Evolutionary conservation across 2,888 invertebrate genomes (phyloP).

Genomic region (Callosobruchus maculatus): DNA sequence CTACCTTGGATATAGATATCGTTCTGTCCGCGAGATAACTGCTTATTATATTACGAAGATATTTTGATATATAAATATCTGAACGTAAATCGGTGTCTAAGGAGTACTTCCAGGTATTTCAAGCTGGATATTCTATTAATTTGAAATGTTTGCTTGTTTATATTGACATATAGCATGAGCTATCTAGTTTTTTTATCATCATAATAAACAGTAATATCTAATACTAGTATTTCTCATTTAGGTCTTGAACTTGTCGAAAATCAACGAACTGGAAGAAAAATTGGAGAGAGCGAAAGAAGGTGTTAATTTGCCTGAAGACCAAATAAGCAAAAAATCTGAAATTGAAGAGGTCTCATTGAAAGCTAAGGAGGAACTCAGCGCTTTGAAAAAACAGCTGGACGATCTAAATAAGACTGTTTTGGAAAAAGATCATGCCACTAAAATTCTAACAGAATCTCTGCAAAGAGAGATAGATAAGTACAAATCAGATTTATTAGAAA

Average conservation of each 20-base stretch:
- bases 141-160: no score
- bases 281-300: slow-evolving; percentile 49
- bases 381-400: slow-evolving; percentile 54
- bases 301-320: slow-evolving; percentile 51
- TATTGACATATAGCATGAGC: no score
- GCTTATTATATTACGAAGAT: no score
- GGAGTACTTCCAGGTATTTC: no score
- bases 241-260: slow-evolving; percentile 51
- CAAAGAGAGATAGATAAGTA: slow-evolving; percentile 33
- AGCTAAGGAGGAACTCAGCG: slow-evolving; percentile 58
- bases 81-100: no score
- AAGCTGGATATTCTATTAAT: no score
- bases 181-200: no score
- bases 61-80: no score
- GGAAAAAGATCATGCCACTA: slow-evolving; percentile 27
- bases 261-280: slow-evolving; percentile 51
- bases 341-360: slow-evolving; percentile 62
- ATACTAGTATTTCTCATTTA: no score
- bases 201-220: no score
- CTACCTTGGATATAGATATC: no score
- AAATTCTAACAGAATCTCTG: slow-evolving; percentile 29
- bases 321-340: slow-evolving; percentile 60
- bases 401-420: slow-evolving; percentile 48
- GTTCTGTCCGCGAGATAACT: no score
- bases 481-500: slow-evolving; percentile 29